These are phyloP conservation scores for Rhagologus leucostigma DNA, from an alignment of 2,113 vertebrate genomes.

Conservation along the genomic window DNA sequence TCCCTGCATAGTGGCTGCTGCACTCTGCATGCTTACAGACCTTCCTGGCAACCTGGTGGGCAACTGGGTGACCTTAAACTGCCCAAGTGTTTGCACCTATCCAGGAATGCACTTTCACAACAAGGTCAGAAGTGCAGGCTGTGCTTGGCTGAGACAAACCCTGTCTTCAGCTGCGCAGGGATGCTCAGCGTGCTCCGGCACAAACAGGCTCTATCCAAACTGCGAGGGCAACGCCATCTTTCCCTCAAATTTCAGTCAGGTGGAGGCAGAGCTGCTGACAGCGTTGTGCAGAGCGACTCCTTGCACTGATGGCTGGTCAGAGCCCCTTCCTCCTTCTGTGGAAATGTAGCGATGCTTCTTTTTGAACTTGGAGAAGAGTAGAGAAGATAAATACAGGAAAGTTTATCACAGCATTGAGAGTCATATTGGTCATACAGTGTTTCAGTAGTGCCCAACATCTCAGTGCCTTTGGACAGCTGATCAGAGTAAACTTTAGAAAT, in stretches of 20 bases:
- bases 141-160: background rate
- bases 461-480: background rate
- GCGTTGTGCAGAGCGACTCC: background rate
- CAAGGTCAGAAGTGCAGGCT: background rate
- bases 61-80: background rate
- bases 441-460: background rate
- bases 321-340: background rate
- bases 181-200: background rate
- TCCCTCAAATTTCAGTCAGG: background rate
- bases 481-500: background rate
- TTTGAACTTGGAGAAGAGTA: background rate
- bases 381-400: background rate
- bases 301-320: background rate
- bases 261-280: background rate
- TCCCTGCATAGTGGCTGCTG: rapidly evolving
- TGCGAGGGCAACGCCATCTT: background rate
- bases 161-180: background rate
- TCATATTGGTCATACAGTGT: background rate
- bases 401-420: background rate
- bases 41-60: background rate
- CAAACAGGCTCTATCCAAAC: background rate
- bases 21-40: rapidly evolving
- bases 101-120: rapidly evolving
- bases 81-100: background rate
- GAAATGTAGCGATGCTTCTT: rapidly evolving